A percentile compares a stretch with the other conserved stretches of the same genome.
Conservation (phyloP, 1,140 invertebrate species). For the Mercenaria mercenaria region DNA sequence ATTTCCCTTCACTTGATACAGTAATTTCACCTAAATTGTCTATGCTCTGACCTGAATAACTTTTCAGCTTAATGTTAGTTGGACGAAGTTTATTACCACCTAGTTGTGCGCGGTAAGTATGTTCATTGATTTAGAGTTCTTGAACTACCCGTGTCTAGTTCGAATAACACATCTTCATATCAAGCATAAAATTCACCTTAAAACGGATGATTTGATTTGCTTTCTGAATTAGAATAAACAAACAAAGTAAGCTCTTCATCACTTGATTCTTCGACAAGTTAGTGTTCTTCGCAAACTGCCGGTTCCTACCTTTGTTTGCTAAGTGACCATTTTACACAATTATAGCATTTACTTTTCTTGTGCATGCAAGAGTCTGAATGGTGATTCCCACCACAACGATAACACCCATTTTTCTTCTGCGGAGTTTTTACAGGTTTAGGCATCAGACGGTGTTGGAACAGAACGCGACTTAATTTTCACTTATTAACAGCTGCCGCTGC, state of each 20-base stretch:
- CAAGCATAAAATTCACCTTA: not conserved
- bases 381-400: constrained; percentile 33
- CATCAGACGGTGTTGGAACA: not conserved
- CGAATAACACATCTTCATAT: not conserved
- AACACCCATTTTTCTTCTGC: constrained; percentile 12
- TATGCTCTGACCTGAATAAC: constrained; percentile 34
- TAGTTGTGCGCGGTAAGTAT: not conserved
- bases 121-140: constrained; percentile 8
- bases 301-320: not conserved
- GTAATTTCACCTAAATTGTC: not conserved
- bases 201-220: not conserved
- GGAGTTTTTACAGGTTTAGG: not conserved
- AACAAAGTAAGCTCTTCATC: not conserved
- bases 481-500: not conserved
- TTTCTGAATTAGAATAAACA: not conserved
- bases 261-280: not conserved
- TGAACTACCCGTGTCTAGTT: constrained; percentile 42
- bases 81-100: not conserved
- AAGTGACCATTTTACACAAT: constrained; percentile 28
- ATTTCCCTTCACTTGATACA: constrained; percentile 7
- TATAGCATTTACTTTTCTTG: not conserved
- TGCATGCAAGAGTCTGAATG: not conserved
- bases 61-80: not conserved
- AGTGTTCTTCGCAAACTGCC: not conserved
- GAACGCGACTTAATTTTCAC: not conserved